Base-by-base conservation (phyloP, 2,797 vertebrate genomes). In the Galaxias olidus region DNA sequence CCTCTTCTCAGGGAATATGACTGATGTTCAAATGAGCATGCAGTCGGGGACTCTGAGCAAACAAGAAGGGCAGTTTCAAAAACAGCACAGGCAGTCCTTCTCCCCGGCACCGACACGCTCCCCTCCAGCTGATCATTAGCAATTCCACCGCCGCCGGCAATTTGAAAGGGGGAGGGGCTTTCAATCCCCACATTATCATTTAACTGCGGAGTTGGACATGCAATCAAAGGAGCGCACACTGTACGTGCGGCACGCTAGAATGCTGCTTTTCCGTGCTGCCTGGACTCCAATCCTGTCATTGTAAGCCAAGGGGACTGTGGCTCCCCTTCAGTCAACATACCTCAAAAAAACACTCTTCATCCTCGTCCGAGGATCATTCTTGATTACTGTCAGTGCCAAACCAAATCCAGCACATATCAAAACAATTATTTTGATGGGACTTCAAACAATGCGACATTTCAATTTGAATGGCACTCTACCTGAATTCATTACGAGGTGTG, bases 381-480 rank as follows among this genome's bases (percentile, higher is more conserved):
- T 75, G 76, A 86, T 91, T 86, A 85, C 81, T 83, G 86, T 87
- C 84, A 87, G 68, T 78, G 83, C 86, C 80, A 86, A 78, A 79
- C 80, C 60, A 79, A 84, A 86, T 83, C 59, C 46, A 61, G 67
- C 77, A 86, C 81, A 84, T 82, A 90, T 89, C 80, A 89, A 85
- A 90, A 87, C 81, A 87, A 89, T 92, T 88, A 89, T 89, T 90
- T 86, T 86, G 85, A 90, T 87, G 69, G 72, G 69, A 78, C 89
- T 89, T 87, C 77, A 84, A 90, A 82, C 79, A 81, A 85, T 50
- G 63, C 62, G 83, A 58, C 76, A 81, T 86, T 84, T 88, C 84
- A 84, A 77, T 66, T 71, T 85, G 86, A 89, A 88, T 77, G 74
- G 76, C 71, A 72, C 59, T 83, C 61, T 57, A 85, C 75, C 79